phyloP scores from a whole-genome alignment of 2,888 invertebrate species.

The Colostygia pectinataria region DNA sequence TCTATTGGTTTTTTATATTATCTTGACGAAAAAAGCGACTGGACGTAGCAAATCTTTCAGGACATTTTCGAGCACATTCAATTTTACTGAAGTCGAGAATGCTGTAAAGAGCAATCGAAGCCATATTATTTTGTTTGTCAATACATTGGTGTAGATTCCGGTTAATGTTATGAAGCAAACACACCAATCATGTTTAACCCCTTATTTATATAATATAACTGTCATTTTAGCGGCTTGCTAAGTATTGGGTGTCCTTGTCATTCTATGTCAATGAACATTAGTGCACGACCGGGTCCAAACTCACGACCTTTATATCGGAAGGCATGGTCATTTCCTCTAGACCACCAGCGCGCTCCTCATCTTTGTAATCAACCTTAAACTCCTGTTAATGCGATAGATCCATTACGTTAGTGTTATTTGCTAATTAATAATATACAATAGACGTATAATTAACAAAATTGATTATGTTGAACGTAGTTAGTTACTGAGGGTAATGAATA shows the following conservation, averaged over 20 bases:
- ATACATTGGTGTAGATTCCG: too few species aligned
- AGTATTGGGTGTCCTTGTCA: too few species aligned
- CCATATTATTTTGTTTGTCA: too few species aligned
- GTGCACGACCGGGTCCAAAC: too few species aligned
- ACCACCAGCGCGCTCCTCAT: too few species aligned
- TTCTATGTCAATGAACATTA: too few species aligned
- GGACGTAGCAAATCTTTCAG: constrained; percentile 22
- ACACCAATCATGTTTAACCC: too few species aligned
- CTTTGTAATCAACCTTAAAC: neutral
- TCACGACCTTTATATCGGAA: too few species aligned
- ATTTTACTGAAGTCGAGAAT: constrained; percentile 7
- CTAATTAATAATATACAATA: constrained; percentile 5
- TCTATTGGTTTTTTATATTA: neutral
- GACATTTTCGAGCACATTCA: constrained; percentile 23
- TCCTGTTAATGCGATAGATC: neutral
- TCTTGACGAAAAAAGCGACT: constrained; percentile 19
- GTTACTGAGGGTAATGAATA: neutral
- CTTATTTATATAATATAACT: too few species aligned
- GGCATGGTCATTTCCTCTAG: too few species aligned
- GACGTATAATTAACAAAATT: constrained; percentile 1
- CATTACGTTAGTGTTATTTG: constrained; percentile 1
- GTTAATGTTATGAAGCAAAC: neutral
- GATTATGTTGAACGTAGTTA: constrained; percentile 1
- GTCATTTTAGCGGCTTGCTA: too few species aligned
- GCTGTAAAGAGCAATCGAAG: too few species aligned